phyloP scores from a whole-genome alignment of 2,113 vertebrate genomes.

The Prionailurus viverrinus region DNA sequence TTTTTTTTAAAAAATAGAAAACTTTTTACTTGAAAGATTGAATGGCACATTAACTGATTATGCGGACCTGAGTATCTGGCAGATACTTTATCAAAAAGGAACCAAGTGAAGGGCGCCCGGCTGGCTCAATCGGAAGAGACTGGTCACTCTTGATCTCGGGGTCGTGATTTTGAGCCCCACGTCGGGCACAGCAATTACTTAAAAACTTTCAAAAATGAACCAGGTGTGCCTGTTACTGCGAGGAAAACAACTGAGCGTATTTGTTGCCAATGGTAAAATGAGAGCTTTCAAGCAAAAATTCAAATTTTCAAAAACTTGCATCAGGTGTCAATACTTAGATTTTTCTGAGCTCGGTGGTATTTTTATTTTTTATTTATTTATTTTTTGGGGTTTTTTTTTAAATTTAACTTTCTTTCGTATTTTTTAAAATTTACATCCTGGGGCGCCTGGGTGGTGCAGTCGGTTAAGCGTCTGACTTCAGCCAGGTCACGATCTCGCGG shows the following conservation, averaged over 20 bases:
- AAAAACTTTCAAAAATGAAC: neutral
- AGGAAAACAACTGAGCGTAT: neutral
- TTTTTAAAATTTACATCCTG: no score
- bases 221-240: neutral
- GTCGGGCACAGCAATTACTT: neutral
- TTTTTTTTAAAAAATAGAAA: neutral
- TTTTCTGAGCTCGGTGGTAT: neutral
- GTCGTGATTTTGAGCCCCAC: neutral
- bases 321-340: neutral
- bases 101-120: neutral
- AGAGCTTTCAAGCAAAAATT: constrained; percentile 23
- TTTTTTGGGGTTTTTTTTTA: no score
- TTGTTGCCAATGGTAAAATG: constrained; percentile 43
- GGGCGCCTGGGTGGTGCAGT: no score
- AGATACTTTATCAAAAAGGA: constrained; percentile 50
- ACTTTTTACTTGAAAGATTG: neutral
- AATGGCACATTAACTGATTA: constrained; percentile 26
- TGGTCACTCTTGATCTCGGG: neutral
- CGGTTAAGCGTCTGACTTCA: no score
- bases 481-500: no score
- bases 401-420: no score
- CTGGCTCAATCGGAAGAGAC: neutral
- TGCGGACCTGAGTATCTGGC: neutral
- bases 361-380: neutral
- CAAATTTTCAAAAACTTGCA: neutral